These are phyloP conservation scores for Sterrhoptilus dennistouni DNA, from an alignment of 2,113 vertebrate genomes.

Conservation along the genomic window DNA sequence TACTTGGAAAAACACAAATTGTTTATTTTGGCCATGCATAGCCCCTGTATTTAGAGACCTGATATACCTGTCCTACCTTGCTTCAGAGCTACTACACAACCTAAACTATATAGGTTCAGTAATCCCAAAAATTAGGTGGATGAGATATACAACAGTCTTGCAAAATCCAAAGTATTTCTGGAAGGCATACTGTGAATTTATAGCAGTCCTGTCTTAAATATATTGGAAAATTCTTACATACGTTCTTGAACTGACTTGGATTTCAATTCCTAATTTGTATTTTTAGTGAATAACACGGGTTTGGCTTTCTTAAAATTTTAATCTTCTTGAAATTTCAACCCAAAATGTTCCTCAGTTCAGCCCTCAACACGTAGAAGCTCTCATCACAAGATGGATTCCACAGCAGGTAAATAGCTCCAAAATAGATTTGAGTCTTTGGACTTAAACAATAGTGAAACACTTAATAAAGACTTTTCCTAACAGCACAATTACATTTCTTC, in stretches of 20 bases:
- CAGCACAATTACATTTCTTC: not conserved
- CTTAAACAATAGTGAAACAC: not conserved
- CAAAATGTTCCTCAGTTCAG: not conserved
- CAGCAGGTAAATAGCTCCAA: not conserved
- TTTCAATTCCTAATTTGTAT: not conserved
- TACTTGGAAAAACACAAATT: not conserved
- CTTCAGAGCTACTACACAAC: not conserved
- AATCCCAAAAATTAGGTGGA: not conserved
- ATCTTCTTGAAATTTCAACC: not conserved
- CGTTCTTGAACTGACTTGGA: not conserved
- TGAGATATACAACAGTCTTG: not conserved
- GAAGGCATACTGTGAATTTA: not conserved
- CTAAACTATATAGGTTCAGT: not conserved
- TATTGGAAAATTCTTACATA: not conserved
- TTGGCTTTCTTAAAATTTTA: not conserved
- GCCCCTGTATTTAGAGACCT: not conserved
- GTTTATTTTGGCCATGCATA: not conserved
- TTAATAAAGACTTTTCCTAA: not conserved
- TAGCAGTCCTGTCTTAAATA: not conserved
- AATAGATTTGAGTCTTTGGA: not conserved
- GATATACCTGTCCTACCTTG: not conserved
- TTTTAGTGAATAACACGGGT: not conserved
- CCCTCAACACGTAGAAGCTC: not conserved
- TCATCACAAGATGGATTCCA: not conserved
- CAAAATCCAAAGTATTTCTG: not conserved